Conservation (phyloP, 2,113 vertebrate species). For the Cettia cetti region DNA sequence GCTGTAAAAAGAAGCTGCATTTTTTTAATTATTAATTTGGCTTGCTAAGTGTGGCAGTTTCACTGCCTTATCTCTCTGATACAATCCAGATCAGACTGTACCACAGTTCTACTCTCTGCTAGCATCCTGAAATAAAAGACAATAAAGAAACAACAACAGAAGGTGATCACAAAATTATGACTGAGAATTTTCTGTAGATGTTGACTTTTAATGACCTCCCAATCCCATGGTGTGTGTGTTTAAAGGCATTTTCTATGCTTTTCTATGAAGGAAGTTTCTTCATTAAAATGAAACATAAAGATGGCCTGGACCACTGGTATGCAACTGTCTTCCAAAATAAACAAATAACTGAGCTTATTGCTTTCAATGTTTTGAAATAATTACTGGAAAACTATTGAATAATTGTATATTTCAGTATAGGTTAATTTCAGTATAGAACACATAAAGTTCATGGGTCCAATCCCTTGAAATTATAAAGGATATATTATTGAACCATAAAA, state of each 20-base stretch:
- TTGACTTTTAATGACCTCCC: neutral
- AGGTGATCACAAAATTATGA: neutral
- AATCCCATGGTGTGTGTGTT: neutral
- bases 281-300: neutral
- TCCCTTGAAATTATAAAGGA: neutral
- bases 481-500: neutral
- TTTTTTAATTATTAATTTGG: neutral
- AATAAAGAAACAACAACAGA: neutral
- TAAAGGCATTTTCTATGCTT: neutral
- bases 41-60: neutral
- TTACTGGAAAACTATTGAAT: neutral
- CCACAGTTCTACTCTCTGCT: neutral
- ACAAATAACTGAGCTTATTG: neutral
- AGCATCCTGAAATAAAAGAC: neutral
- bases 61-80: neutral
- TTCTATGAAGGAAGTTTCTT: neutral
- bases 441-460: neutral
- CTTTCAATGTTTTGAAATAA: neutral
- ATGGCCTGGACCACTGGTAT: neutral
- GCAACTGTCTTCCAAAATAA: neutral
- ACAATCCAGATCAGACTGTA: neutral
- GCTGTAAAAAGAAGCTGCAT: neutral
- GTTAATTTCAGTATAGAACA: neutral
- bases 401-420: too few species aligned
- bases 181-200: neutral